Base-by-base conservation (phyloP, 2,797 vertebrate species). In the Acropternis orthonyx region DNA sequence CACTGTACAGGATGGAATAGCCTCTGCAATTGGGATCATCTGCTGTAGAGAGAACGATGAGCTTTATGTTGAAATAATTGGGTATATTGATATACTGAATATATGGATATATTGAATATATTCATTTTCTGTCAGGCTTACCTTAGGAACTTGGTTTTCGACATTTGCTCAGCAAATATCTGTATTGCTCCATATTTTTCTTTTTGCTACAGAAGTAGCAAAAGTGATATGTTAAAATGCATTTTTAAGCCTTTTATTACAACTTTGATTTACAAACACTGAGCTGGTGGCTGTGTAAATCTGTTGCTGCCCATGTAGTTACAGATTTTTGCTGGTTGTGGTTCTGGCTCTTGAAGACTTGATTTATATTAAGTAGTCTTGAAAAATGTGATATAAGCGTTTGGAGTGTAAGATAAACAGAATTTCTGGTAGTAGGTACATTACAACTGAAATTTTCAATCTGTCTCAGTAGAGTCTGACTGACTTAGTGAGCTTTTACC, bases 361-460 rank as follows among this genome's bases (percentile, higher is more conserved):
- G 34, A 83, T 92, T 91, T 94, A 74, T 80, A 91, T 68, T 74
- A 82, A 88, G 82, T 67, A 91, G 19, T 54, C 55, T 74, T 72
- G 65, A 63, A 65, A 88, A 91, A 89, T 27, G 34, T 56, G 71
- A 63, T 91, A 52, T 19, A 77, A 91, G 26, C 56, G 41, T 87
- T 92, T 76, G 65, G 49, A 59, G 32, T 48, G 26, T 59, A 83
- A 87, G 21, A 56, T 77, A 88, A 82, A 73, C 30, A 78, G 16
- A 79, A 46, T 85, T 83, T 36, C 74, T 85, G 54, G 28, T 67
- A 59, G 49, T 54, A 71, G 65, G n/a, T 71, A 54, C 28, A 39
- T 74, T 93, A 46, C 26, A 52, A 52, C 18, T 34, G 49, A 92
- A 91, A 88, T 84, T 65, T 77, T 51, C 65, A 83, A 0, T 63